Evolutionary conservation across 1,140 invertebrate genomes (phyloP).

Genomic region (Asbolus verrucosus): DNA sequence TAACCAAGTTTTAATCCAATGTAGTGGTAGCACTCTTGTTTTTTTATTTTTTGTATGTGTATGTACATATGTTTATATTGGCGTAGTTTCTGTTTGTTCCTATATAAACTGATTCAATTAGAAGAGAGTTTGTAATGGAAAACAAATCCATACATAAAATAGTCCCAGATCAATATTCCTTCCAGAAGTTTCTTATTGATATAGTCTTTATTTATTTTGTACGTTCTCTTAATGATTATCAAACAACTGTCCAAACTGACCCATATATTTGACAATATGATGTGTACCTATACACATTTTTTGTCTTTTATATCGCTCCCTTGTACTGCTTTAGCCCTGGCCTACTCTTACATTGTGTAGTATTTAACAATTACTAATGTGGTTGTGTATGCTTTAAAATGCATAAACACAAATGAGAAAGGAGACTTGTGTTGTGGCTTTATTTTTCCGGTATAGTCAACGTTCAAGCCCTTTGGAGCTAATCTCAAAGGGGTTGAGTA

Average conservation of each 20-base stretch:
- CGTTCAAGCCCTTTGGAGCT: background rate
- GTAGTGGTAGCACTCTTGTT: slow-evolving; percentile 4
- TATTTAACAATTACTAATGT: slow-evolving; percentile 5
- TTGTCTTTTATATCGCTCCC: no score
- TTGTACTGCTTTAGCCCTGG: slow-evolving; percentile 4
- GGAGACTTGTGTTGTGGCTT: background rate
- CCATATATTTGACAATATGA: no score
- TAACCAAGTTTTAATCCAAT: no score
- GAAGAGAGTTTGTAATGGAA: slow-evolving; percentile 1
- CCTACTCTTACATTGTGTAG: background rate
- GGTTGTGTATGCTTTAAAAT: slow-evolving; percentile 31
- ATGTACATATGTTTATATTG: no score
- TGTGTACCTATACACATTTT: background rate
- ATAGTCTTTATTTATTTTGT: background rate
- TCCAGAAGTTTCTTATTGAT: slow-evolving; percentile 25
- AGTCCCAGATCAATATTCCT: slow-evolving; percentile 11
- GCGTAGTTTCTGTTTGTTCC: background rate
- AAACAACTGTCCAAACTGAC: background rate
- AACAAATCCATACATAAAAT: slow-evolving; percentile 36
- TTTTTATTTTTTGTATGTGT: background rate
- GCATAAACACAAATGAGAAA: slow-evolving; percentile 24
- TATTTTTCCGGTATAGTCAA: background rate
- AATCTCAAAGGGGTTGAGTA: slow-evolving; percentile 4
- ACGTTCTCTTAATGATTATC: background rate
- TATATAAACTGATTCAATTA: slow-evolving; percentile 23